Evolutionary conservation across 2,113 vertebrate species (phyloP).

Genomic region (Perognathus longimembris): DNA sequence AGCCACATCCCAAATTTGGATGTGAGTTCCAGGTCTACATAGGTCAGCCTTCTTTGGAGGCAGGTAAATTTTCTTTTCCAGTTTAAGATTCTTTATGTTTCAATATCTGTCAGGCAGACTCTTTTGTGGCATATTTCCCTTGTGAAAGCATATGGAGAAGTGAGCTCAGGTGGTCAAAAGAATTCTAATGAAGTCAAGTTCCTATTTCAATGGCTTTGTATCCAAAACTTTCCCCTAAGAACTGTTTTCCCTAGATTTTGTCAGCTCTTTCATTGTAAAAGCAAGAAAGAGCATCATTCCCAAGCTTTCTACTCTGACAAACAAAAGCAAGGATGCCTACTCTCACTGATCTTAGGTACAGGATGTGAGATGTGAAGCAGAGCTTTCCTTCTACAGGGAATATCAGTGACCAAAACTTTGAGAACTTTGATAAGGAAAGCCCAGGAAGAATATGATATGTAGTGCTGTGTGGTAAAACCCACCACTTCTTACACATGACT

Average conservation of each 20-base stretch:
- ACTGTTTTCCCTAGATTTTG: neutral
- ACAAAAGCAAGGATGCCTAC: neutral
- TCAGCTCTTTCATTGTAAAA: slow-evolving; percentile 46
- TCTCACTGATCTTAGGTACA: neutral
- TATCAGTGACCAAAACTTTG: neutral
- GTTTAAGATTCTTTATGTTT: slow-evolving; percentile 49
- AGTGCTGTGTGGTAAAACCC: neutral
- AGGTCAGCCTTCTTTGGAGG: neutral
- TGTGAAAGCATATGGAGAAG: neutral
- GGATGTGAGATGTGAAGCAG: neutral
- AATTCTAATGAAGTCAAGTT: slow-evolving; percentile 64
- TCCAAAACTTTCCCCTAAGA: slow-evolving; percentile 10
- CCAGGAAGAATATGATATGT: neutral
- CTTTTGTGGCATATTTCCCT: slow-evolving; percentile 28
- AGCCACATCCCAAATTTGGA: neutral
- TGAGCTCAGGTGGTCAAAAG: slow-evolving; percentile 50
- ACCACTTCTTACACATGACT: neutral
- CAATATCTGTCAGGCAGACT: slow-evolving; percentile 30
- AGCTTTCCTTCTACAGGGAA: neutral
- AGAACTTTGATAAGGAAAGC: neutral
- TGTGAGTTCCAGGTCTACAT: neutral
- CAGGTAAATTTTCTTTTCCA: slow-evolving; percentile 10
- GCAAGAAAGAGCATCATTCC: neutral
- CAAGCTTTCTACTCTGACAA: neutral
- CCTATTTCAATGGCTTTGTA: slow-evolving; percentile 31